phyloP scores from a whole-genome alignment of 2,113 vertebrate species.

The Anseranas semipalmata region DNA sequence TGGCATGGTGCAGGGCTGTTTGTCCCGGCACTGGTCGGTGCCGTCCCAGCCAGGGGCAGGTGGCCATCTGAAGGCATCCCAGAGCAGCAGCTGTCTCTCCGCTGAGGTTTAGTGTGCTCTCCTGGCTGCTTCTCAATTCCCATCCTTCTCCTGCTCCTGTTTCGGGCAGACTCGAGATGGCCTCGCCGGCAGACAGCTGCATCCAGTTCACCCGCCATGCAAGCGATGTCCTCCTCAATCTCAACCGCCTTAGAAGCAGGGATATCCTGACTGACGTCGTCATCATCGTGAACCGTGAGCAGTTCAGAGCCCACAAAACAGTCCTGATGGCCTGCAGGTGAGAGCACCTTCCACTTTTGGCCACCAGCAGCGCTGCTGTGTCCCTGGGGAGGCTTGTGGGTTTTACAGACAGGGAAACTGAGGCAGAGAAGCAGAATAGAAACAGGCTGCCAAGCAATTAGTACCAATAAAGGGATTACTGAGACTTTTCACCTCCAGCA shows the following conservation, averaged over 20 bases:
- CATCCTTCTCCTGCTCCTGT: not conserved
- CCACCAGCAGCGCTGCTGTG: not conserved
- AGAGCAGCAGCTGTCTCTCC: not conserved
- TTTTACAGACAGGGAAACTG: not conserved
- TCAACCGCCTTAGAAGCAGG: conserved; percentile 93
- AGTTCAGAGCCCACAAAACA: conserved; percentile 97
- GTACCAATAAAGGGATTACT: not conserved
- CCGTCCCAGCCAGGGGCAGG: not conserved
- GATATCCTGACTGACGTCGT: conserved; percentile 96
- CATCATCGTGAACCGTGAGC: conserved; percentile 93
- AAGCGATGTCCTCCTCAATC: conserved; percentile 95
- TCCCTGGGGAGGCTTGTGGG: accelerated
- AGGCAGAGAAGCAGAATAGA: not conserved
- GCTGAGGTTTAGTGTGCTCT: not conserved
- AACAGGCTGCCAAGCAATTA: not conserved
- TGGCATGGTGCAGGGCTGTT: not conserved
- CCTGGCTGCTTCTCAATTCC: not conserved
- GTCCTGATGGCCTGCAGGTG: conserved; percentile 99
- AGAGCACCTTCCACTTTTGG: not conserved
- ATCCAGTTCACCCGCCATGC: conserved; percentile 98
- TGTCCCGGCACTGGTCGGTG: not conserved
- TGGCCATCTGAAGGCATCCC: not conserved
- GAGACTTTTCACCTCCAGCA: not conserved
- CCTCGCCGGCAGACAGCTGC: conserved; percentile 95
- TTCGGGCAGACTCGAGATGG: conserved; percentile 85